Conservation (phyloP, 1,140 invertebrate species). For the Musca vetustissima region DNA sequence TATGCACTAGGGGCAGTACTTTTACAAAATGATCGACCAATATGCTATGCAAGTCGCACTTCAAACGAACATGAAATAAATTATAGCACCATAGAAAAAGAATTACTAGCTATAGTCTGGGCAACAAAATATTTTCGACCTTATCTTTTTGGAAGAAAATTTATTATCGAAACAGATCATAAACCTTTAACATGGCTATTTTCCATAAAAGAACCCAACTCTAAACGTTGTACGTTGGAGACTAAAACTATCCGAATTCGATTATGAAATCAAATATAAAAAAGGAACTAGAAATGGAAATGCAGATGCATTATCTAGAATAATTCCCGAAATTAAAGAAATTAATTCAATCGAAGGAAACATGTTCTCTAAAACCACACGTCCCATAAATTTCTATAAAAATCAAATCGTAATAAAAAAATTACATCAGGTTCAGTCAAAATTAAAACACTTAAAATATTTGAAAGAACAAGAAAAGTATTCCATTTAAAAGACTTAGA, state of each 20-base stretch:
- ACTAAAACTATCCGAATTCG: neutral
- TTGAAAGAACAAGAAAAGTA: neutral
- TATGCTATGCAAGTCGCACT: too few relatives aligned
- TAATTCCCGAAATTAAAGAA: neutral
- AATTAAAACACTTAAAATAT: neutral
- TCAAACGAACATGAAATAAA: too few relatives aligned
- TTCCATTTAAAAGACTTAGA: neutral
- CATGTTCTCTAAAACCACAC: neutral
- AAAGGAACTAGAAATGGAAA: neutral
- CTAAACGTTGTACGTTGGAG: neutral
- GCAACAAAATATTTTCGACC: too few relatives aligned
- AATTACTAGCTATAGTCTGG: too few relatives aligned
- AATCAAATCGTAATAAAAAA: constrained; percentile 1
- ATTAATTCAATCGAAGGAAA: neutral
- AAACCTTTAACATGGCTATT: neutral
- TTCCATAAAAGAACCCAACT: neutral
- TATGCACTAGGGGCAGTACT: neutral
- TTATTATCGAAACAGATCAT: neutral
- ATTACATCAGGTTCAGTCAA: neutral
- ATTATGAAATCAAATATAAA: constrained; percentile 2
- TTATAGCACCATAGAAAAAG: too few relatives aligned
- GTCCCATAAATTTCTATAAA: neutral
- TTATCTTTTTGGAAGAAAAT: too few relatives aligned
- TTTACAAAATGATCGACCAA: neutral
- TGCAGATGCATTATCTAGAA: neutral